Percentiles rank a stretch among this genome's conserved stretches.
phyloP scores from a whole-genome alignment of 2,797 vertebrate species.

The Chelon auratus region DNA sequence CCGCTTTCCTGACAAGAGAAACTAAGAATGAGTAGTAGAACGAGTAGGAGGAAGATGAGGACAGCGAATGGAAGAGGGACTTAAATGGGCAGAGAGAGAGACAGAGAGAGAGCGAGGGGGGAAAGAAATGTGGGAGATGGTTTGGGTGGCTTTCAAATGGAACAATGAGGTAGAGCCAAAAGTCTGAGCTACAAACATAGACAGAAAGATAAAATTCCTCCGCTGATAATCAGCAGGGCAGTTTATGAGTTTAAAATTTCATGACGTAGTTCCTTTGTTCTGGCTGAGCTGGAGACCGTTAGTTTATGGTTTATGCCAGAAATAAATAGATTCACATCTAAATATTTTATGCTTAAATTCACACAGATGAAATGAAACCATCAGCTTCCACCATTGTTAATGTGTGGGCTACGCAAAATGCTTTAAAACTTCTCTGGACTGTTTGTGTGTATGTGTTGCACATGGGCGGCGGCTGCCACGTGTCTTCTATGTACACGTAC shows the following conservation, averaged over 20 bases:
- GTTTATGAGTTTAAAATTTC: conserved; percentile 43
- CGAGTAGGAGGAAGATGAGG: conserved; percentile 32
- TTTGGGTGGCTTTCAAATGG: conserved; percentile 28
- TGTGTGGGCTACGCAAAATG: not conserved
- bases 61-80: conserved; percentile 40
- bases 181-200: conserved; percentile 31
- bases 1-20: conserved; percentile 56
- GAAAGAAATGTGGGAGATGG: conserved; percentile 4
- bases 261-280: conserved; percentile 24
- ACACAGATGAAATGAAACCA: conserved; percentile 27
- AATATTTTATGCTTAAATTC: conserved; percentile 33
- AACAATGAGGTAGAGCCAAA: not conserved
- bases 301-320: conserved; percentile 10
- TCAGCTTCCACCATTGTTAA: conserved; percentile 12
- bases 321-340: conserved; percentile 12
- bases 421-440: not conserved
- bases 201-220: conserved; percentile 4
- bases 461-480: not conserved
- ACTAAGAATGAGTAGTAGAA: conserved; percentile 7
- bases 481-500: conserved; percentile 29
- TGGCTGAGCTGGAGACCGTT: conserved; percentile 3
- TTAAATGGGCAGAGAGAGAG: conserved; percentile 54
- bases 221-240: conserved; percentile 22
- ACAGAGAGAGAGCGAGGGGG: not conserved
- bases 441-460: not conserved